These are phyloP conservation scores for Caenorhabditis doughertyi DNA, from an alignment of 2,888 invertebrate species.

Conservation along the genomic window DNA sequence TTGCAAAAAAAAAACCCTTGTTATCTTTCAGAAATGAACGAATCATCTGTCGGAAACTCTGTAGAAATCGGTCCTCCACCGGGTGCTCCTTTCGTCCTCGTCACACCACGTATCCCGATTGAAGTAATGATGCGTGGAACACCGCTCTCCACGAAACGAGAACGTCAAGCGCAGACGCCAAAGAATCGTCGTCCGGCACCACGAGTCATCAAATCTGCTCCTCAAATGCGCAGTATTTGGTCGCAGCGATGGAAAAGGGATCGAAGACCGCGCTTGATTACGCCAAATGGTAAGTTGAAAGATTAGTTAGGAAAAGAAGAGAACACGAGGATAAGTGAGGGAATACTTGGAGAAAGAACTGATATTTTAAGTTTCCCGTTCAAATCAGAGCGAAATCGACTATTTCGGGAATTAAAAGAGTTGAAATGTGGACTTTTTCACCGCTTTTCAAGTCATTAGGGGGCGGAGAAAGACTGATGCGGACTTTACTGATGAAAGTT, in stretches of 20 bases:
- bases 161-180: slow-evolving; percentile 52
- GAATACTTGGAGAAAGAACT: no score
- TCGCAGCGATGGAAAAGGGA: not conserved
- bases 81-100: not conserved
- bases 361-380: no score
- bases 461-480: no score
- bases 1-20: not conserved
- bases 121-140: slow-evolving; percentile 35
- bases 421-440: no score
- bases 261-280: slow-evolving; percentile 21
- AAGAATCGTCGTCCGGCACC: slow-evolving; percentile 46
- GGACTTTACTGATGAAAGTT: no score
- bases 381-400: no score
- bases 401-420: no score
- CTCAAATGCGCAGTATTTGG: slow-evolving; percentile 54
- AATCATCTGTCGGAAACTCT: slow-evolving; percentile 29
- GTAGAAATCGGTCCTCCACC: slow-evolving; percentile 12
- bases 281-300: slow-evolving; percentile 43
- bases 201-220: slow-evolving; percentile 63
- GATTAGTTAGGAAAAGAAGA: no score
- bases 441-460: no score
- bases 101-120: slow-evolving; percentile 44
- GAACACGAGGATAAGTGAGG: no score
- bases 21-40: slow-evolving; percentile 7
- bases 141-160: slow-evolving; percentile 72